Evolutionary conservation across 2,888 invertebrate species (phyloP).

Genomic region (Drosophila birchii): DNA sequence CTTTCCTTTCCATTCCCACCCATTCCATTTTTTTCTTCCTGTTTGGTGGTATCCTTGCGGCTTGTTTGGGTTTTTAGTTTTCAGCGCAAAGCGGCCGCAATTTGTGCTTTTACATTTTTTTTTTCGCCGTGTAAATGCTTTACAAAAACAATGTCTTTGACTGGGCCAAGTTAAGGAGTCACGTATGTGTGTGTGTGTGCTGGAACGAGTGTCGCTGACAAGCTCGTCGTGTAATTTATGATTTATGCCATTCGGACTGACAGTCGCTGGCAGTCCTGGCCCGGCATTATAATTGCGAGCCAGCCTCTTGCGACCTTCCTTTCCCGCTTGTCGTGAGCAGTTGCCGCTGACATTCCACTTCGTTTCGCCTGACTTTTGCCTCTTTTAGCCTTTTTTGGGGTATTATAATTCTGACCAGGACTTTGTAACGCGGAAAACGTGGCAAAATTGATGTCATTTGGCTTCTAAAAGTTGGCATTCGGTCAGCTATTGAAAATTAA

Average conservation of each 20-base stretch:
- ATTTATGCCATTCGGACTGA: slow-evolving; percentile 60
- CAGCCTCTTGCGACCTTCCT: slow-evolving; percentile 4
- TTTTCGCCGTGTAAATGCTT: slow-evolving; percentile 48
- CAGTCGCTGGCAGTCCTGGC: slow-evolving; percentile 46
- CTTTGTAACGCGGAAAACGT: not conserved
- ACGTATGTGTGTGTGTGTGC: not conserved
- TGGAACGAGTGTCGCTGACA: slow-evolving; percentile 57
- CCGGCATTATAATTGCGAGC: slow-evolving; percentile 33
- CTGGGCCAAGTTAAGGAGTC: slow-evolving; percentile 30
- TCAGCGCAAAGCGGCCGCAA: slow-evolving; percentile 43
- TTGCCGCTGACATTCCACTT: slow-evolving; percentile 24
- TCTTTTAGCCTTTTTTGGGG: not conserved
- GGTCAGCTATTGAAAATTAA: not conserved
- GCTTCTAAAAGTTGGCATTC: not conserved
- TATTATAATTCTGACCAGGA: slow-evolving; percentile 7
- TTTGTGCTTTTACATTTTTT: slow-evolving; percentile 50
- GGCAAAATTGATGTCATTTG: not conserved
- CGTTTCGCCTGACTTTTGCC: slow-evolving; percentile 34
- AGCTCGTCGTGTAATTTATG: slow-evolving; percentile 65
- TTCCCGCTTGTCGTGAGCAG: slow-evolving; percentile 20
- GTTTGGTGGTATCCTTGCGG: slow-evolving; percentile 22
- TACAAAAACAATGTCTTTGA: slow-evolving; percentile 47
- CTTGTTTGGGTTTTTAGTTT: slow-evolving; percentile 59
- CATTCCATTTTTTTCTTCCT: not conserved
- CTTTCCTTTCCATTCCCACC: no score